Conservation (phyloP, 2,888 invertebrate species). For the Brachyopa scutellaris region DNA sequence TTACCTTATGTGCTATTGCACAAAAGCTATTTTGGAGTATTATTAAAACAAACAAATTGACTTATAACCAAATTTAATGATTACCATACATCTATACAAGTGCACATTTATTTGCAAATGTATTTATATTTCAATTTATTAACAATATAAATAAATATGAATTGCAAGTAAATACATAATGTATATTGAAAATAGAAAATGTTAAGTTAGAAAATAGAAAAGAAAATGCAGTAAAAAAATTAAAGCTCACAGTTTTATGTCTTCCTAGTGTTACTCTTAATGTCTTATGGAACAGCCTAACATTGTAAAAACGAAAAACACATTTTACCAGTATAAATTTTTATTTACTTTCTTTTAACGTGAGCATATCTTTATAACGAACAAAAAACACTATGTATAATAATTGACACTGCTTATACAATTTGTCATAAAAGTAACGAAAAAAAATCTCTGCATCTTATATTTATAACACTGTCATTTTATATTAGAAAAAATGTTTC, state of each 20-base stretch:
- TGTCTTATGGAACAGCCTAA: slow-evolving; percentile 66
- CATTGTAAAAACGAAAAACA: slow-evolving; percentile 24
- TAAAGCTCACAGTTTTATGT: slow-evolving; percentile 69
- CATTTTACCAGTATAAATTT: slow-evolving; percentile 23
- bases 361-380: slow-evolving; percentile 54
- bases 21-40: slow-evolving; percentile 64
- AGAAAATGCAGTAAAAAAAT: slow-evolving; percentile 31
- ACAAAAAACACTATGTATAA: slow-evolving; percentile 40
- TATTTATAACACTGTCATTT: slow-evolving; percentile 61
- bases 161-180: slow-evolving; percentile 26
- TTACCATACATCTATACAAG: slow-evolving; percentile 62
- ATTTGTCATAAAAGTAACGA: neutral
- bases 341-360: slow-evolving; percentile 25
- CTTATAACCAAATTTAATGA: slow-evolving; percentile 61
- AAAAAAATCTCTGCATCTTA: slow-evolving; percentile 41
- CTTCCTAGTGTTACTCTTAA: slow-evolving; percentile 67
- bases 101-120: slow-evolving; percentile 71
- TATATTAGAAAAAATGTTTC: slow-evolving; percentile 19
- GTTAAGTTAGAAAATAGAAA: slow-evolving; percentile 34
- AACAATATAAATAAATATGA: slow-evolving; percentile 47
- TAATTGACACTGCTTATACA: slow-evolving; percentile 62
- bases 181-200: slow-evolving; percentile 42
- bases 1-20: slow-evolving; percentile 72
- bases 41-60: slow-evolving; percentile 56
- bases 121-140: slow-evolving; percentile 53